These are phyloP conservation scores for Ormia ochracea DNA, from an alignment of 2,888 invertebrate species.

Conservation along the genomic window DNA sequence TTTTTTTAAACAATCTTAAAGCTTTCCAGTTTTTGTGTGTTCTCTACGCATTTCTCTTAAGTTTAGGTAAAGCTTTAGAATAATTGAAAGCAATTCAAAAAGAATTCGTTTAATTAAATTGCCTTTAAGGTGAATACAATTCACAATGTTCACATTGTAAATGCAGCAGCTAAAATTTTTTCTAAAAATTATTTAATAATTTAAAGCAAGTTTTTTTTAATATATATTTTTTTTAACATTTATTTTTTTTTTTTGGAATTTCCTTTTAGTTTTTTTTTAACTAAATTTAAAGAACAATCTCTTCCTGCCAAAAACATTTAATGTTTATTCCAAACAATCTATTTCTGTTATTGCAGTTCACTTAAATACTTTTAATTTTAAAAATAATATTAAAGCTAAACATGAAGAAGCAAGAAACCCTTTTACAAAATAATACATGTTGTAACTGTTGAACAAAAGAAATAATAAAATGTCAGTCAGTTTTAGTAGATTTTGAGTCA, in stretches of 20 bases:
- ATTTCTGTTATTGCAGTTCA: not conserved
- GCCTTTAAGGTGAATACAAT: not conserved
- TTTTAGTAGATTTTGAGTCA: constrained; percentile 20
- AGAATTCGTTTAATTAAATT: not conserved
- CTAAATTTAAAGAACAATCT: not conserved
- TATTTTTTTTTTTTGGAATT: too few relatives aligned
- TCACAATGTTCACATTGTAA: too few relatives aligned
- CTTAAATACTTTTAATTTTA: not conserved
- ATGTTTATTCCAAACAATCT: not conserved
- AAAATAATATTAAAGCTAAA: not conserved
- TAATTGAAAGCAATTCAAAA: not conserved
- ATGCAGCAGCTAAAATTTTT: too few relatives aligned
- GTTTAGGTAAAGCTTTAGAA: not conserved
- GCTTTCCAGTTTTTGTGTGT: too few relatives aligned
- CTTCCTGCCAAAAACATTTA: not conserved
- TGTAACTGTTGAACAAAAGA: constrained; percentile 5
- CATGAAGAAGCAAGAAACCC: not conserved
- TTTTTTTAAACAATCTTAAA: too few relatives aligned
- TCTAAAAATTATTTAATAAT: too few relatives aligned
- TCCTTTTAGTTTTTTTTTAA: too few relatives aligned
- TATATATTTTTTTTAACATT: not conserved
- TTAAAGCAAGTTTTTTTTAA: too few relatives aligned
- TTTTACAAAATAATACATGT: constrained; percentile 29
- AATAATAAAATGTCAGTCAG: not conserved
- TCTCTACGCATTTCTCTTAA: too few relatives aligned